Base-by-base conservation (phyloP, 2,888 invertebrate genomes). In the Drosophila mettleri region DNA sequence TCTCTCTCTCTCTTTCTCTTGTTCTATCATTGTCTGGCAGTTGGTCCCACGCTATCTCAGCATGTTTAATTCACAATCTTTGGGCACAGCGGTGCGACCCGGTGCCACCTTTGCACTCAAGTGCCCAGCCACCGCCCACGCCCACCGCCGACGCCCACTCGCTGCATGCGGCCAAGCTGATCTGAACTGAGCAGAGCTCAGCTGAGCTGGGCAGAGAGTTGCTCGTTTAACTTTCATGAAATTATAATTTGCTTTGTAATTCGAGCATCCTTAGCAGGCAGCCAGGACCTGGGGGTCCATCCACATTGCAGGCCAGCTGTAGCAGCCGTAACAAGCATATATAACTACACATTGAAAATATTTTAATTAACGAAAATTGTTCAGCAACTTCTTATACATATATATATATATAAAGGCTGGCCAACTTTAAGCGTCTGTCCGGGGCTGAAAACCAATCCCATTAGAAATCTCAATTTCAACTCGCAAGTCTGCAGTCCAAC, bases 231-330 rank as follows among this genome's bases (percentile, higher is more conserved):
- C 86, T 89, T 89, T 89, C 90, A 90, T 89, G 84, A 89, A 90
- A 90, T 90, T 90, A 89, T 90, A 90, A 90, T 90, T 90, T 88
- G 86, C 78, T 90, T 88, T 86, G 82, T 89, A 85, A 90, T 89
- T 84, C 78, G 85, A 88, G 86, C 80, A 85, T 84, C 83, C 84
- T 84, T 88, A 69, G 69, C 69, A 64, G 74, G 54, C 67, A 64
- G 55, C 58, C 57, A 48, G 63, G 60, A 53, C 53, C 59, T 41
- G 51, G 46, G 64, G 76, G 31, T 31, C 20, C n/a, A 3, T n/a
- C 16, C 22, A 9, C 69, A 46, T 7, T 27, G 53, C 60, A 34
- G 52, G 20, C 52, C 53, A 53, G 53, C 53, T 53, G 31, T 31
- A 39, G 39, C 53, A 68, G 64, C 74, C 55, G 51, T 55, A 72